phyloP scores from a whole-genome alignment of 2,888 invertebrate genomes.

The Amiota mariae region DNA sequence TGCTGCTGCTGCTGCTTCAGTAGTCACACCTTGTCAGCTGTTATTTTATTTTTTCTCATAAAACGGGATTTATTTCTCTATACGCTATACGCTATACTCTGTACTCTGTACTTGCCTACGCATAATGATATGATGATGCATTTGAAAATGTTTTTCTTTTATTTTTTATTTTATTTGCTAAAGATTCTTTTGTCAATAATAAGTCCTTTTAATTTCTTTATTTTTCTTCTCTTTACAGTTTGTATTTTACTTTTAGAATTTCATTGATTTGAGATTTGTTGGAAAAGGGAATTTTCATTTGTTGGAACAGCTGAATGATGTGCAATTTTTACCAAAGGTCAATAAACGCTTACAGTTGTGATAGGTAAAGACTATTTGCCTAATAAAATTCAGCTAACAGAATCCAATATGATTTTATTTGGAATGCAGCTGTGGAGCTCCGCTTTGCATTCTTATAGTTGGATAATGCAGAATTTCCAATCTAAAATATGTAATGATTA shows the following conservation, averaged over 20 bases:
- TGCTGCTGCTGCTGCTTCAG: slow-evolving; percentile 9
- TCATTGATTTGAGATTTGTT: not conserved
- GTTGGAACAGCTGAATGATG: not conserved
- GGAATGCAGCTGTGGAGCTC: too few relatives aligned
- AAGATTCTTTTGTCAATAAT: too few relatives aligned
- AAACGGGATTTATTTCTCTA: not conserved
- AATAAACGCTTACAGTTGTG: not conserved
- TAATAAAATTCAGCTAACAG: too few relatives aligned
- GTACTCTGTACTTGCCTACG: not conserved
- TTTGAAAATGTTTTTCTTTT: not conserved
- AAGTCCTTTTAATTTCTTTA: not conserved
- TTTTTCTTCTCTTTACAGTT: not conserved
- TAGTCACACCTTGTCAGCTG: slow-evolving; percentile 40
- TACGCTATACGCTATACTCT: not conserved
- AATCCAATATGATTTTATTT: too few relatives aligned
- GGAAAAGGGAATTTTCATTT: not conserved
- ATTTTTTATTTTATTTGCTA: too few relatives aligned
- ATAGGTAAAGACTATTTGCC: too few relatives aligned
- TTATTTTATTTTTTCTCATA: slow-evolving; percentile 17
- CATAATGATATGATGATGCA: not conserved
- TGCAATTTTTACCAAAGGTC: slow-evolving; percentile 12
- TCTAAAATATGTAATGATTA: too few relatives aligned
- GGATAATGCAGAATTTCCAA: too few relatives aligned
- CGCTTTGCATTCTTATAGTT: too few relatives aligned
- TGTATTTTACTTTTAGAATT: not conserved